These are phyloP conservation scores for Pycnomerus fuliginosus DNA, from an alignment of 2,888 invertebrate species.

Conservation along the genomic window DNA sequence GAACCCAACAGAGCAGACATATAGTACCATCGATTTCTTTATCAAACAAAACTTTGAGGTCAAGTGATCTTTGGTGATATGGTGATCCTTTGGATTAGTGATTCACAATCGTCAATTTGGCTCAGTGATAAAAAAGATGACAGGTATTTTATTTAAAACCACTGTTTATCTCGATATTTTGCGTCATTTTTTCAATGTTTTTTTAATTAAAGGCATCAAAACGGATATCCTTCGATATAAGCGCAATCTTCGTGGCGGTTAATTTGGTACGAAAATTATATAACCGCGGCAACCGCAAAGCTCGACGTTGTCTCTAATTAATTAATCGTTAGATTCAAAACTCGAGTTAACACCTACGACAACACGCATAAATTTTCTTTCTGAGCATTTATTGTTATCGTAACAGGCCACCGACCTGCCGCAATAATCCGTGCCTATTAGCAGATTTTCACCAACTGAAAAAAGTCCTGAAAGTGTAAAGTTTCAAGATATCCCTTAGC, in stretches of 20 bases:
- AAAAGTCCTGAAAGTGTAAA: not conserved
- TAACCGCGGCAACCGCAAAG: constrained; percentile 20
- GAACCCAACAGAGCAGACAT: constrained; percentile 12
- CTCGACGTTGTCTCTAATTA: constrained; percentile 15
- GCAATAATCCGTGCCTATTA: too few species aligned
- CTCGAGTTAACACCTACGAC: too few species aligned
- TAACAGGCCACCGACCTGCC: constrained; percentile 31
- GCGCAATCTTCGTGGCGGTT: constrained; percentile 18
- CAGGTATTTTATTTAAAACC: constrained; percentile 27
- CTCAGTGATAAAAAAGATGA: constrained; percentile 25
- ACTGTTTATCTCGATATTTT: too few species aligned
- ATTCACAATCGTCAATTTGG: not conserved
- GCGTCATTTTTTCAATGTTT: not conserved
- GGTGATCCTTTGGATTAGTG: constrained; percentile 3
- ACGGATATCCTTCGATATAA: constrained; percentile 24
- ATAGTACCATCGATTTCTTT: constrained; percentile 9
- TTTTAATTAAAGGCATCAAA: constrained; percentile 1
- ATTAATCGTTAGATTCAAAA: constrained; percentile 19
- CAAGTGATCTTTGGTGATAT: constrained; percentile 1
- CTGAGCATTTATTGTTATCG: constrained; percentile 35
- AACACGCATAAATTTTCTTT: too few species aligned
- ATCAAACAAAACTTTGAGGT: not conserved
- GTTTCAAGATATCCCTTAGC: not conserved
- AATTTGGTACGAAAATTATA: constrained; percentile 19
- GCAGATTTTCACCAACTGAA: not conserved